phyloP scores from a whole-genome alignment of 2,888 invertebrate species.

The Cosmopolites sordidus region DNA sequence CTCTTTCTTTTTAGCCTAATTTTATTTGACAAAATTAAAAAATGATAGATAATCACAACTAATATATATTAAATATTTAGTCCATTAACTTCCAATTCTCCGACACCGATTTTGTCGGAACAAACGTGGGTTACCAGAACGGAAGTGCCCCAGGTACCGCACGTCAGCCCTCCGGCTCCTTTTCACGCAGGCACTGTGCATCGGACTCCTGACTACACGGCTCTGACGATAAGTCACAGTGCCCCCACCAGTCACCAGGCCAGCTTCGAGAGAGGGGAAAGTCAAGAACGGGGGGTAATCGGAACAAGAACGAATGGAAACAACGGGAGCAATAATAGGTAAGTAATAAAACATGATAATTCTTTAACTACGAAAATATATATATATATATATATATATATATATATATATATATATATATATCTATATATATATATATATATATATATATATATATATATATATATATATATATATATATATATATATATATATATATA shows the following conservation, averaged over 20 bases:
- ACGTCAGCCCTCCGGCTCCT: slow-evolving; percentile 36
- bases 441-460: too few species aligned
- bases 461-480: too few species aligned
- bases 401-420: too few species aligned
- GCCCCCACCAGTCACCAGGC: slow-evolving; percentile 48
- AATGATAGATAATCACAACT: too few species aligned
- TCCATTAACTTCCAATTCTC: slow-evolving; percentile 53
- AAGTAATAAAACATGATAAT: too few species aligned
- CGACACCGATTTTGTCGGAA: slow-evolving; percentile 49
- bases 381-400: too few species aligned
- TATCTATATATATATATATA: too few species aligned
- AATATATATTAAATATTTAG: slow-evolving; percentile 40
- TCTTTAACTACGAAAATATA: too few species aligned
- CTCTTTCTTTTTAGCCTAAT: too few species aligned
- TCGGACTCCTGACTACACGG: slow-evolving; percentile 40
- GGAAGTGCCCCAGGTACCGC: slow-evolving; percentile 33
- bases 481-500: too few species aligned
- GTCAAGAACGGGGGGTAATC: slow-evolving; percentile 40
- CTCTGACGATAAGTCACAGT: slow-evolving; percentile 46
- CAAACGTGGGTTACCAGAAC: slow-evolving; percentile 49
- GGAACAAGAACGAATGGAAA: slow-evolving; percentile 12
- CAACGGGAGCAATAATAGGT: slow-evolving; percentile 10
- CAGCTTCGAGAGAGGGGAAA: slow-evolving; percentile 47
- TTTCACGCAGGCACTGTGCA: slow-evolving; percentile 8
- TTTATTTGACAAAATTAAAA: too few species aligned